Percentiles rank a stretch among this genome's conserved stretches.
These are phyloP conservation scores for Bombus fervidus DNA, from an alignment of 1,140 invertebrate species.

Conservation along the genomic window DNA sequence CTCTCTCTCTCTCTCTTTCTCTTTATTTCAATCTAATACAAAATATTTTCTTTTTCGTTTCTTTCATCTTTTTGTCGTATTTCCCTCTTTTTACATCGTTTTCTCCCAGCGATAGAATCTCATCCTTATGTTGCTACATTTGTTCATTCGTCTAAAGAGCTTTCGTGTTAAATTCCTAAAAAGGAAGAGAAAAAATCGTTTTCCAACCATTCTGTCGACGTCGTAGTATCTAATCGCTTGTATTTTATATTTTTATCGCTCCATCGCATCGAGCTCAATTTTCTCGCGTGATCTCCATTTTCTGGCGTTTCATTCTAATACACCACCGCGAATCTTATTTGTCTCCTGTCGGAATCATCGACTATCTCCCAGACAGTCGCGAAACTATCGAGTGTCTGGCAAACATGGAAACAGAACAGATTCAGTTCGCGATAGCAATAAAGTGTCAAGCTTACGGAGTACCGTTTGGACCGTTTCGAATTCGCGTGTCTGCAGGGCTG, in stretches of 20 bases:
- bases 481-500: slow-evolving; percentile 53
- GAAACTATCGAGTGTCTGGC: slow-evolving; percentile 37
- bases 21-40: background rate
- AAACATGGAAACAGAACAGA: slow-evolving; percentile 39
- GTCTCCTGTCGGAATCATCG: slow-evolving; percentile 1
- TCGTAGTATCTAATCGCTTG: too few species aligned
- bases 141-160: background rate
- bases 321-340: background rate
- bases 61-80: background rate
- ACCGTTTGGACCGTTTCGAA: slow-evolving; percentile 50
- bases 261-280: background rate
- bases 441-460: slow-evolving; percentile 63
- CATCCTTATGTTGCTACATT: background rate
- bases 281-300: background rate
- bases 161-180: too few species aligned
- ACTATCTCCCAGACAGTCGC: slow-evolving; percentile 17
- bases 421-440: slow-evolving; percentile 72
- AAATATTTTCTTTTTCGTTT: too few species aligned
- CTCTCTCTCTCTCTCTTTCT: too few species aligned
- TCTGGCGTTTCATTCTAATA: background rate
- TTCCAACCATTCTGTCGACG: too few species aligned
- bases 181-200: too few species aligned
- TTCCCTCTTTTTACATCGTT: background rate
- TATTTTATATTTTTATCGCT: too few species aligned
- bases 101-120: too few species aligned